Percentiles rank a stretch among this genome's conserved stretches.
Conservation (phyloP, 2,797 vertebrate species). For the Thaleichthys pacificus region DNA sequence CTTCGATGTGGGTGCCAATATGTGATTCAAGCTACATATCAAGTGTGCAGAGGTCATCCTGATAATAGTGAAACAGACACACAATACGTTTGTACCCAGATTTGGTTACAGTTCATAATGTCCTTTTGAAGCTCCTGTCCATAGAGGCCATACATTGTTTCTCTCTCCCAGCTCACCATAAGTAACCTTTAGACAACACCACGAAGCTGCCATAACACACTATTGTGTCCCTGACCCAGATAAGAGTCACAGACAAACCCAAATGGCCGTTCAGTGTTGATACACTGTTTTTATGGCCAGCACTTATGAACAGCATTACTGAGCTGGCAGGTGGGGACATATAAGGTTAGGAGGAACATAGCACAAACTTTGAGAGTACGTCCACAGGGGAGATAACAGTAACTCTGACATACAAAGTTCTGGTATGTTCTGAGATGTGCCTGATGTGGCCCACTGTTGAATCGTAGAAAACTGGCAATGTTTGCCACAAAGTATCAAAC, state of each 20-base stretch:
- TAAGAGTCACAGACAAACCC: not conserved
- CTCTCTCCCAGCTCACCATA: conserved; percentile 28
- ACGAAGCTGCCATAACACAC: not conserved
- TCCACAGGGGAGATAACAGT: too few species aligned
- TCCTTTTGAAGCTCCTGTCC: conserved; percentile 18
- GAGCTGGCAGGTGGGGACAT: not conserved
- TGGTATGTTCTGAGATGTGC: too few species aligned
- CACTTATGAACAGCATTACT: not conserved
- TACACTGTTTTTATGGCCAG: not conserved
- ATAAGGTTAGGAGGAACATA: too few species aligned
- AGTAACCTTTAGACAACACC: too few species aligned
- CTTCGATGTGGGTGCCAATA: too few species aligned
- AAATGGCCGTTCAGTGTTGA: not conserved
- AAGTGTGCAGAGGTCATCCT: conserved; percentile 16
- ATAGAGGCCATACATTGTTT: conserved; percentile 46
- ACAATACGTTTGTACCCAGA: conserved; percentile 37
- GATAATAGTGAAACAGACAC: not conserved
- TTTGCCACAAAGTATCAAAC: not conserved
- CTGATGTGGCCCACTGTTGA: not conserved
- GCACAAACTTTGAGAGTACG: too few species aligned
- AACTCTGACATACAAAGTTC: too few species aligned
- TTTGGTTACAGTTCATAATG: conserved; percentile 24
- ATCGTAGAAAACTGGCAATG: not conserved
- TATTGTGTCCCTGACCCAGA: conserved; percentile 28
- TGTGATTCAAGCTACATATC: too few species aligned